These are phyloP conservation scores for Athene noctua DNA, from an alignment of 2,113 vertebrate genomes.

Conservation along the genomic window DNA sequence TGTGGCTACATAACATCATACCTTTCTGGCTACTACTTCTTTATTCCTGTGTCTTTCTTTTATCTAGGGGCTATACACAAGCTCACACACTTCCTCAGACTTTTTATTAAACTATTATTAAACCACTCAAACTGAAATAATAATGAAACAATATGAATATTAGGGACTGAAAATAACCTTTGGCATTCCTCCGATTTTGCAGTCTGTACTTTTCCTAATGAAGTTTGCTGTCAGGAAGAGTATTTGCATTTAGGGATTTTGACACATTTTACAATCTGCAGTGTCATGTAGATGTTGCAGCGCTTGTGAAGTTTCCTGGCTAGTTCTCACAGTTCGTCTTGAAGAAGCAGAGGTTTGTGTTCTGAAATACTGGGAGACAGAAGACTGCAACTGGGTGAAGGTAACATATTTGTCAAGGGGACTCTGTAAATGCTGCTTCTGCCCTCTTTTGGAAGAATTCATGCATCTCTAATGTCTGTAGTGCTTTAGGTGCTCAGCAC, in stretches of 20 bases:
- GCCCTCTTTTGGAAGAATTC: constrained; percentile 70
- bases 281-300: neutral
- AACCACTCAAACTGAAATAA: neutral
- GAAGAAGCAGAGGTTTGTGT: neutral
- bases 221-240: neutral
- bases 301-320: neutral
- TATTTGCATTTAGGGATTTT: neutral
- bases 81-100: neutral
- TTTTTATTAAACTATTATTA: neutral
- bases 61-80: neutral
- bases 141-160: neutral
- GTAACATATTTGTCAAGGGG: neutral
- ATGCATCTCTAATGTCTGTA: constrained; percentile 19
- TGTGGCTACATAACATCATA: neutral
- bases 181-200: neutral
- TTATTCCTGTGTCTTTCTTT: neutral
- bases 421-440: constrained; percentile 69
- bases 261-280: neutral
- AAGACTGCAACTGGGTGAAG: neutral
- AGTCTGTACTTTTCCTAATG: neutral
- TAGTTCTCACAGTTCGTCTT: neutral
- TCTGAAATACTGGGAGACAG: neutral
- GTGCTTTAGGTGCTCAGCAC: neutral
- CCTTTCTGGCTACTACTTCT: neutral
- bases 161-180: neutral